Evolutionary conservation across 2,888 invertebrate genomes (phyloP).

Genomic region (Arctia plantaginis): DNA sequence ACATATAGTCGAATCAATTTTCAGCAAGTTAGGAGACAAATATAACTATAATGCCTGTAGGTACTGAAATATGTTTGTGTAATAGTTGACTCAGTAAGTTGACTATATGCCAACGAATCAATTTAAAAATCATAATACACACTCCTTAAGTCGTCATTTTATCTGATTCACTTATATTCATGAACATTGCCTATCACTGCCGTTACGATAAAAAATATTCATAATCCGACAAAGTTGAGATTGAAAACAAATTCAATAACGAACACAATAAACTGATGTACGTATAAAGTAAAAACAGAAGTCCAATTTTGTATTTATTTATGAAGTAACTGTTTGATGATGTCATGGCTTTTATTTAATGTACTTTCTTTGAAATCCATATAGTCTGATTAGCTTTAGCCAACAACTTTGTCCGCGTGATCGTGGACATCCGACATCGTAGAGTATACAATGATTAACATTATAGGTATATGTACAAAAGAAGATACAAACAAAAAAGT

Average conservation of each 20-base stretch:
- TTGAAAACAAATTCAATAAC: constrained; percentile 61
- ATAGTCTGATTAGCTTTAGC: background rate
- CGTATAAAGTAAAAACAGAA: constrained; percentile 2
- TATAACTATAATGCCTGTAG: too few relatives aligned
- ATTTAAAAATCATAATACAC: background rate
- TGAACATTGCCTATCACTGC: constrained; percentile 23
- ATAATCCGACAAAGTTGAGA: constrained; percentile 56
- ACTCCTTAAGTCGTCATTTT: background rate
- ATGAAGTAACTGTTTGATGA: background rate
- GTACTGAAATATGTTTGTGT: background rate
- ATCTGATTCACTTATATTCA: constrained; percentile 6
- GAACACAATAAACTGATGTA: constrained; percentile 28
- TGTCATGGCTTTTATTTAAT: background rate
- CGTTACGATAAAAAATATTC: constrained; percentile 27
- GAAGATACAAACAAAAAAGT: too few relatives aligned
- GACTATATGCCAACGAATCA: background rate
- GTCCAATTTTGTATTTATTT: constrained; percentile 7
- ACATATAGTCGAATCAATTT: too few relatives aligned
- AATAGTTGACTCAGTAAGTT: too few relatives aligned
- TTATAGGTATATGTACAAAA: too few relatives aligned
- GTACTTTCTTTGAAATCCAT: background rate
- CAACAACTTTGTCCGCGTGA: too few relatives aligned
- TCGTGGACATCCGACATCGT: too few relatives aligned
- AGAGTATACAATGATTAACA: too few relatives aligned
- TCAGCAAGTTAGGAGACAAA: too few relatives aligned